Conservation (phyloP, 2,888 invertebrate species). For the Philereme transversata region DNA sequence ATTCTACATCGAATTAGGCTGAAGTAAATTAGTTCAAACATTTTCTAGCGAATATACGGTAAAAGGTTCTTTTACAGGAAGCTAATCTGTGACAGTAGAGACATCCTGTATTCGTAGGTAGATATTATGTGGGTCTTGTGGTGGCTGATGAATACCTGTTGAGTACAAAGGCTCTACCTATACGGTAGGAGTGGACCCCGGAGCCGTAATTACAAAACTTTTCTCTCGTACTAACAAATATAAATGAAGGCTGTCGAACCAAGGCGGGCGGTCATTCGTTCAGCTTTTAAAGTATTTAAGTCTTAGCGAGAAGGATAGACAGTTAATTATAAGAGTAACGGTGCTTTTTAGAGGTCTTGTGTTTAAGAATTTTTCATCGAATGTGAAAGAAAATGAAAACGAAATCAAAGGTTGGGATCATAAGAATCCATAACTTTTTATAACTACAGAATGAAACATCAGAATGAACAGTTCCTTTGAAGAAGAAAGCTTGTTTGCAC, state of each 20-base stretch:
- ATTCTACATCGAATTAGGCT: no score
- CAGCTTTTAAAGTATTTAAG: conserved; percentile 24
- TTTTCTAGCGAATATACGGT: no score
- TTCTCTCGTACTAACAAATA: conserved; percentile 45
- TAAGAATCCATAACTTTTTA: not conserved
- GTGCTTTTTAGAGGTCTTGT: not conserved
- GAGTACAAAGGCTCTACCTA: conserved; percentile 33
- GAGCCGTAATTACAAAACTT: conserved; percentile 57
- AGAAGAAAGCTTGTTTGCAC: not conserved
- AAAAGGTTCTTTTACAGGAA: no score
- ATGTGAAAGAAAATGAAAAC: not conserved
- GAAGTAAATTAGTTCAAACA: no score
- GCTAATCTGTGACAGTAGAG: conserved; percentile 16
- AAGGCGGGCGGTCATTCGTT: conserved; percentile 38
- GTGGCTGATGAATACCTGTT: conserved; percentile 52
- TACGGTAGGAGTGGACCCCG: conserved; percentile 29
- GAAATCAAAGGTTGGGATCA: not conserved
- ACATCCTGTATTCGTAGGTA: conserved; percentile 4
- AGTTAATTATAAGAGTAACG: conserved; percentile 8
- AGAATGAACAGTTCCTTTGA: no score
- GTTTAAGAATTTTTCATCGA: not conserved
- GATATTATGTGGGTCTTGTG: conserved; percentile 14
- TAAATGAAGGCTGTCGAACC: conserved; percentile 48
- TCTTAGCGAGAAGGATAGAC: conserved; percentile 5
- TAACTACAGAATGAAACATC: not conserved